phyloP scores from a whole-genome alignment of 2,113 vertebrate genomes.

The Gracilinanus agilis region DNA sequence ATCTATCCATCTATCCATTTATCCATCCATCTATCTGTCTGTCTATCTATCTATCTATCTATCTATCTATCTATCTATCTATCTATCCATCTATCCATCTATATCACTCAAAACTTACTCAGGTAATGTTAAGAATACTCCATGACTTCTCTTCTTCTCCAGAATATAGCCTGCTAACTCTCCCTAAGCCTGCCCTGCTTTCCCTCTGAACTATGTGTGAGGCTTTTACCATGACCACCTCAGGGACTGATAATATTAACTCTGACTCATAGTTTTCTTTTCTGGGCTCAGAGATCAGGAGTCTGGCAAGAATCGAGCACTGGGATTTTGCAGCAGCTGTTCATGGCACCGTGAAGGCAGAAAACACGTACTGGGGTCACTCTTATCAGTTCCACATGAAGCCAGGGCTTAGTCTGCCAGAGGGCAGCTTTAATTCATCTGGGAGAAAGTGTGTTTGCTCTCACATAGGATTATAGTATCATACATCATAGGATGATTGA shows the following conservation, averaged over 20 bases:
- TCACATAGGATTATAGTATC: background rate
- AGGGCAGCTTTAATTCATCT: slow-evolving; percentile 46
- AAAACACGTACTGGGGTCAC: background rate
- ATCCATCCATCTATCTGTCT: too few species aligned
- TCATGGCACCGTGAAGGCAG: slow-evolving; percentile 59
- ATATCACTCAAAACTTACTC: background rate
- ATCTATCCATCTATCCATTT: too few species aligned
- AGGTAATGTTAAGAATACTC: background rate
- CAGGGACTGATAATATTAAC: background rate
- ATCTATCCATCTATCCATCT: too few species aligned
- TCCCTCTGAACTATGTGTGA: background rate
- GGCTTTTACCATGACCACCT: background rate
- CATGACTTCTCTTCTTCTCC: background rate
- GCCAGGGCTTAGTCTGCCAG: slow-evolving; percentile 35
- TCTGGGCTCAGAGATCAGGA: slow-evolving; percentile 43
- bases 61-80: too few species aligned
- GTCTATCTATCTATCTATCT: too few species aligned
- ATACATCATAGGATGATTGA: background rate
- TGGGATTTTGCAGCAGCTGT: slow-evolving; percentile 69
- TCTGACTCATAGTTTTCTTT: slow-evolving; percentile 64
- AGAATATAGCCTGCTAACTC: background rate
- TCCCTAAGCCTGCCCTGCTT: background rate
- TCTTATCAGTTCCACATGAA: slow-evolving; percentile 41
- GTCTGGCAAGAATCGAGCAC: slow-evolving; percentile 52
- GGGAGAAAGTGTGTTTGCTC: slow-evolving; percentile 45